phyloP scores from a whole-genome alignment of 2,797 vertebrate genomes.

The Ceyx erithaca region DNA sequence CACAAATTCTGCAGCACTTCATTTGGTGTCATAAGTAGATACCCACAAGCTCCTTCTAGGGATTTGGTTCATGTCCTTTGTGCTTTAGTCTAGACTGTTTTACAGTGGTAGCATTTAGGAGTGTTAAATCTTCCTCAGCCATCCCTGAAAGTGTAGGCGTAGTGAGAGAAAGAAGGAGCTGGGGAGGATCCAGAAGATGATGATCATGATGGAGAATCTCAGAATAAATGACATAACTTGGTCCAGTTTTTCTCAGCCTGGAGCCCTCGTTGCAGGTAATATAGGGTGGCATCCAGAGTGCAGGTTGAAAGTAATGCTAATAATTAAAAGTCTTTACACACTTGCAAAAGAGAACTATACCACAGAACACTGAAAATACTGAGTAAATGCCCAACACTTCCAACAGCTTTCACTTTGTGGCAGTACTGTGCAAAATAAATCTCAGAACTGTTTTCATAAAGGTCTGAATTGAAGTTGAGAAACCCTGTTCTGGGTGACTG shows the following conservation, averaged over 20 bases:
- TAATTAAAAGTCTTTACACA: neutral
- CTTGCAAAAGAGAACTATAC: neutral
- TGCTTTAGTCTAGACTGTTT: conserved; percentile 16
- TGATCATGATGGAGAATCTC: neutral
- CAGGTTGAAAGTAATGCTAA: neutral
- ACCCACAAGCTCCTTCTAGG: neutral
- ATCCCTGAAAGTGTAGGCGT: neutral
- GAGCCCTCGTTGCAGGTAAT: neutral
- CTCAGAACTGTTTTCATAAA: neutral
- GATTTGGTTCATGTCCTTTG: conserved; percentile 12
- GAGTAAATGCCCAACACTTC: neutral
- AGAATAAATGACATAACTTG: conserved; percentile 13
- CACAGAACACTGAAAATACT: neutral
- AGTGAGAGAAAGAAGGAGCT: conserved; percentile 30
- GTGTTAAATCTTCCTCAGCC: conserved; percentile 8
- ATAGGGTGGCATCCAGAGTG: neutral
- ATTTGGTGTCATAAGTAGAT: neutral
- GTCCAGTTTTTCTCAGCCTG: neutral
- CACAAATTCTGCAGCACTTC: neutral
- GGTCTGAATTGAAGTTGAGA: neutral
- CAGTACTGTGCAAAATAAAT: neutral
- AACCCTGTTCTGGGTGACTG: neutral
- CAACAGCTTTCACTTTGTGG: neutral
- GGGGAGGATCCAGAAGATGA: neutral
- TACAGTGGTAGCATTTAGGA: conserved; percentile 19